phyloP scores from a whole-genome alignment of 2,113 vertebrate genomes.

The Forbesichthys agassizii region DNA sequence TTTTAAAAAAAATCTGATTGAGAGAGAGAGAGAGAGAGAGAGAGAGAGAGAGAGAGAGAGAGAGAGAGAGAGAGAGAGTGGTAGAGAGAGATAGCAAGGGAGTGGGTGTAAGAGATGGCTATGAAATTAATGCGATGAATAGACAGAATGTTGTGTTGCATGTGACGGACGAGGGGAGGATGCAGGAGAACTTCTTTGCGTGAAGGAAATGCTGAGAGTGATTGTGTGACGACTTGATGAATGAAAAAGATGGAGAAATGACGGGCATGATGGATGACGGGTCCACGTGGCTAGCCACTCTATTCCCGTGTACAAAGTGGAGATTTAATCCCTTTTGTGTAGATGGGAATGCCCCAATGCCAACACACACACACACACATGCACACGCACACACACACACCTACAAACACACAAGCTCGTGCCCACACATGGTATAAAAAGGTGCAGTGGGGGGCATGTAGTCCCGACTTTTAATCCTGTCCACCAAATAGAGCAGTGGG shows the following conservation, averaged over 20 bases:
- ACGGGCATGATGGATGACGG: constrained; percentile 48
- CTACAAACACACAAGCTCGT: not conserved
- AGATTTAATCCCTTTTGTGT: constrained; percentile 49
- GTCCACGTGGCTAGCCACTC: constrained; percentile 22
- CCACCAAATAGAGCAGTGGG: constrained; percentile 66
- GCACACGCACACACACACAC: constrained; percentile 22
- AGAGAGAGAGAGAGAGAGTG: no score
- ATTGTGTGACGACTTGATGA: constrained; percentile 31
- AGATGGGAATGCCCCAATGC: constrained; percentile 17
- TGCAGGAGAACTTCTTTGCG: constrained; percentile 9
- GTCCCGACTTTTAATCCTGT: constrained; percentile 68
- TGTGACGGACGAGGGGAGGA: not conserved
- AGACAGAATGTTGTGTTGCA: not conserved
- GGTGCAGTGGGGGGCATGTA: constrained; percentile 30
- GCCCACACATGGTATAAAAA: not conserved
- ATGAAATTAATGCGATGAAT: constrained; percentile 19
- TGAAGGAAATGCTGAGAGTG: constrained; percentile 30
- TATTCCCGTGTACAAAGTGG: constrained; percentile 25
- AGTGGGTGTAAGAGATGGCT: not conserved
- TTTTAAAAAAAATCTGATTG: no score
- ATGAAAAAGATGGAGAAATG: constrained; percentile 44
- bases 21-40: constrained; percentile 16
- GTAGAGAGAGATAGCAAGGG: constrained; percentile 23
- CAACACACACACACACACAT: constrained; percentile 23
- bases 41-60: constrained; percentile 20